Evolutionary conservation across 2,888 invertebrate species (phyloP), one percentile per base, ranked within the genome.

Genomic region (Heliconius sara): DNA sequence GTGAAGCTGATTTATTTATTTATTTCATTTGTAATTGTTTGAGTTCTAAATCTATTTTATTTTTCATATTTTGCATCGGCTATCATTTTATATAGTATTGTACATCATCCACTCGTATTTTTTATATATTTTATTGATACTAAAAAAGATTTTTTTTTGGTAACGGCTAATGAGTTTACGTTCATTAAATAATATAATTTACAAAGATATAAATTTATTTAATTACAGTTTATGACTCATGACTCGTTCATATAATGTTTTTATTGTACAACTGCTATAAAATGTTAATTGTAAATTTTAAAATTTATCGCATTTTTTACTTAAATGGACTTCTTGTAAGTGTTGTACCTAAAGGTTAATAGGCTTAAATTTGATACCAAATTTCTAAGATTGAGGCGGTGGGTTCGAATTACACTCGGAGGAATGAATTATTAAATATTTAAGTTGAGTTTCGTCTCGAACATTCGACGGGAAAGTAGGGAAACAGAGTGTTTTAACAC

Each of bases 211-310:
- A 60, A 73, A 73, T 57, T 70, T 47, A 70, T 73, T 73, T 73
- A 60, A 73, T 73, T 73, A 73, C 60, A 25, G 39, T 25, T 39
- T 73, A 73, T 73, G 60, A 60, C 34, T 43, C 47, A 81, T 82
- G 83, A 82, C 25, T 83, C 82, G 81, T 65, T 52, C 7, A 34
- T 77, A 75, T 80, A 75, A 79, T 76, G 77, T 76, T 70, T 75
- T 71, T 75, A 67, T 67, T 68, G 73, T 72, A 79, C 75, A 72
- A 79, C 70, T 57, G 65, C 79, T 79, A 79, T 80, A 81, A 83
- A 83, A 78, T 68, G 3, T 72, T 80, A 75, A 60, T 78, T 77
- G 77, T 80, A 73, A 76, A 47, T 76, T 79, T 76, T 34, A 66
- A 76, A 73, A 77, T 71, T 76, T 78, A 76, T 79, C 71, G 47